Percentiles rank a stretch among this genome's conserved stretches.
These are phyloP conservation scores for Colinus virginianus DNA, from an alignment of 2,113 vertebrate genomes.

Conservation along the genomic window DNA sequence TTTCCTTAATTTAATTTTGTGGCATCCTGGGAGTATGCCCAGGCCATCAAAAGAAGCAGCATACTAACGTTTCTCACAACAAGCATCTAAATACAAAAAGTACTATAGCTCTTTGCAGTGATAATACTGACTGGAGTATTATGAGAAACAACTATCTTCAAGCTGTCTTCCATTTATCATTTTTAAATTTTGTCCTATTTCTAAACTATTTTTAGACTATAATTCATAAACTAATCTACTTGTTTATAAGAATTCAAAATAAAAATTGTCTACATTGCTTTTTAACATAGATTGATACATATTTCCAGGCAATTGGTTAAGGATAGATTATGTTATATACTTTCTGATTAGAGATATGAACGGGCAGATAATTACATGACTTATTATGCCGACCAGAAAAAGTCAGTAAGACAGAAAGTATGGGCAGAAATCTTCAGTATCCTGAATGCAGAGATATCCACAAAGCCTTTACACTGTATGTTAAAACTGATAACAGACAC, in stretches of 20 bases:
- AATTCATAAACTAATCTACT: background rate
- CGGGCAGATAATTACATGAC: background rate
- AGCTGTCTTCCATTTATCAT: rapidly evolving
- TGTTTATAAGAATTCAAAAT: background rate
- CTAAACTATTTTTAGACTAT: background rate
- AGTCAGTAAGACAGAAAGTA: background rate
- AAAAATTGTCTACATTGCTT: background rate
- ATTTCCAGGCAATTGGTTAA: background rate
- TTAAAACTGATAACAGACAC: background rate
- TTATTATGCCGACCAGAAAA: background rate
- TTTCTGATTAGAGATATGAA: background rate
- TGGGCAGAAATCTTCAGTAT: background rate
- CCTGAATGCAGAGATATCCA: rapidly evolving
- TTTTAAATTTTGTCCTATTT: background rate
- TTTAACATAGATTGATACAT: background rate
- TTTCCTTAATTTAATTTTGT: background rate
- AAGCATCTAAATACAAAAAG: background rate
- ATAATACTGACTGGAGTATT: background rate
- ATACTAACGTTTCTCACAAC: background rate
- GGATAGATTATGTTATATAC: background rate
- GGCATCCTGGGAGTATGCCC: background rate
- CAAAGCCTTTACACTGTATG: background rate
- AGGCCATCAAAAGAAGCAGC: background rate
- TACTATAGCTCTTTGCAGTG: background rate
- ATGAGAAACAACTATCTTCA: background rate